These are phyloP conservation scores for Paedocypris sp. DNA, from an alignment of 2,113 vertebrate genomes.

Conservation along the genomic window DNA sequence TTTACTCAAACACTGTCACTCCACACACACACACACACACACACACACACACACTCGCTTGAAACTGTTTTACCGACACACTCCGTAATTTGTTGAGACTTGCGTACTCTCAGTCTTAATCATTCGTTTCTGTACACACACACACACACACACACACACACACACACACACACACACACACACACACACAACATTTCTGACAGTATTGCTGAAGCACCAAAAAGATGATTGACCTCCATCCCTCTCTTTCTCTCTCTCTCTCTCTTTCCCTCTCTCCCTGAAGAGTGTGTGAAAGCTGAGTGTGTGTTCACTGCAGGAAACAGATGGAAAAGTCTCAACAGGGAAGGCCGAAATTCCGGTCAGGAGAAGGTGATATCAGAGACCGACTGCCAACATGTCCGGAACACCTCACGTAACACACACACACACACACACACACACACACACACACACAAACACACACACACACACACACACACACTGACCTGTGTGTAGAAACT, in stretches of 20 bases:
- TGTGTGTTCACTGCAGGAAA: constrained; percentile 25
- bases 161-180: background rate
- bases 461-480: constrained; percentile 19
- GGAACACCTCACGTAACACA: constrained; percentile 35
- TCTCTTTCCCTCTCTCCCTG: no score
- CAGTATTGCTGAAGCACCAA: constrained; percentile 25
- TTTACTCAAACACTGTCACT: no score
- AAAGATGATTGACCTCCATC: no score
- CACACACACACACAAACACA: constrained; percentile 19
- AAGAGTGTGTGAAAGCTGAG: no score
- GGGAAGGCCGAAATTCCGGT: constrained; percentile 40
- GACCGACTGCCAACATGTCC: constrained; percentile 37
- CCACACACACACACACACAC: no score
- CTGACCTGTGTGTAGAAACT: constrained; percentile 26
- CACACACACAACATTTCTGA: constrained; percentile 22
- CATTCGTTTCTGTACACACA: no score
- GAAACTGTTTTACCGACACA: no score
- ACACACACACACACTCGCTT: no score
- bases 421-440: constrained; percentile 23
- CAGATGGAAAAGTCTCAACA: constrained; percentile 44
- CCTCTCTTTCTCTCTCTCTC: no score
- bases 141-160: no score
- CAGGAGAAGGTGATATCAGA: constrained; percentile 44
- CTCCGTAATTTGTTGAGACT: no score
- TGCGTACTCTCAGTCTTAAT: no score